phyloP scores from a whole-genome alignment of 2,888 invertebrate genomes.

The Xanthorhoe designata region DNA sequence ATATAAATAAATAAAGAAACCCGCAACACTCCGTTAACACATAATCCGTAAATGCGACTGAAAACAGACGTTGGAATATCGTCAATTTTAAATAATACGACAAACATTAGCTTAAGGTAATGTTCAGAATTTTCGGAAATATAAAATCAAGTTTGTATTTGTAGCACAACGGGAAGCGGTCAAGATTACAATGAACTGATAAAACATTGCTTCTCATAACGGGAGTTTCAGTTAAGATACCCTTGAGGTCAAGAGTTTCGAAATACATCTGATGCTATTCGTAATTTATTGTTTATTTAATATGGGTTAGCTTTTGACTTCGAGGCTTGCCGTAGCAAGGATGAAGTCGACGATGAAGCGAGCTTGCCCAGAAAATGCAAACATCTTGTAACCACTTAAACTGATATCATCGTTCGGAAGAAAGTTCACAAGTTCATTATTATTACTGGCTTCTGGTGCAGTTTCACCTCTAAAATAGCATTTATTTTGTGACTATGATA shows the following conservation, averaged over 20 bases:
- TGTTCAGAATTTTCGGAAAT: conserved; percentile 12
- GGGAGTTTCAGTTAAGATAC: conserved; percentile 49
- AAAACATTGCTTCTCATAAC: conserved; percentile 46
- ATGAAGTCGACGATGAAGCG: too few relatives aligned
- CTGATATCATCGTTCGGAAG: conserved; percentile 19
- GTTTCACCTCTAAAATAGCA: conserved; percentile 1
- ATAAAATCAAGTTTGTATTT: conserved; percentile 8
- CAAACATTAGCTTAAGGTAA: conserved; percentile 21
- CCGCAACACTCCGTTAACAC: conserved; percentile 53
- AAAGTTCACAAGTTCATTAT: not conserved
- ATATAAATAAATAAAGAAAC: conserved; percentile 50
- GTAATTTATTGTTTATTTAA: too few relatives aligned
- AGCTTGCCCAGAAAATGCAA: too few relatives aligned
- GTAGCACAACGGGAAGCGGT: conserved; percentile 10
- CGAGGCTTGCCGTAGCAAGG: too few relatives aligned
- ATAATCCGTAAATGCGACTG: conserved; percentile 57
- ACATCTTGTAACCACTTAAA: conserved; percentile 11
- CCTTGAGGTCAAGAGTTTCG: conserved; percentile 48
- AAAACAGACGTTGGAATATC: conserved; percentile 57
- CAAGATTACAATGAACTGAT: conserved; percentile 34
- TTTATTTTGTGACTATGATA: conserved; percentile 13
- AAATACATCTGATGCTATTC: conserved; percentile 46
- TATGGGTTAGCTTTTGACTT: too few relatives aligned
- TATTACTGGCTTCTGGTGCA: not conserved
- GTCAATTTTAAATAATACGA: conserved; percentile 48